Percentiles rank a stretch among this genome's conserved stretches.
These are phyloP conservation scores for Andinoacara biseriatus DNA, from an alignment of 2,113 vertebrate species.

Conservation along the genomic window DNA sequence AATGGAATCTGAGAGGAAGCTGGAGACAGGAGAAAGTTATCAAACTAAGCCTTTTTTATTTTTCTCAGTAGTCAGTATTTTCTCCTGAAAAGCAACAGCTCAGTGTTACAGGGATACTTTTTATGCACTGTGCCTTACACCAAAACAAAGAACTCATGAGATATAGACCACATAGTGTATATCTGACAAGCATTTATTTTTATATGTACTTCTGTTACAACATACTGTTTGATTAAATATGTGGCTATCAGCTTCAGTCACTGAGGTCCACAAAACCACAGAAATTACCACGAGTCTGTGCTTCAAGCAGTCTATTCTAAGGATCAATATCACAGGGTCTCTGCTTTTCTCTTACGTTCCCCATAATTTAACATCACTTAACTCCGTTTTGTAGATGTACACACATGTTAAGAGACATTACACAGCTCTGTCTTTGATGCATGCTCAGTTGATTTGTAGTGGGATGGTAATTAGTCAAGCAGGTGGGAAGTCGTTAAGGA, in stretches of 20 bases:
- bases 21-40: background rate
- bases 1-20: conserved; percentile 8
- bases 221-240: background rate
- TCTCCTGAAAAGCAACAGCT: background rate
- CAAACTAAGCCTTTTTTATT: background rate
- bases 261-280: background rate
- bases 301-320: background rate
- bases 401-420: background rate
- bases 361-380: conserved; percentile 15
- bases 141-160: background rate
- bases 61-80: background rate
- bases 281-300: background rate
- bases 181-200: background rate
- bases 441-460: conserved; percentile 48
- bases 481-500: conserved; percentile 68
- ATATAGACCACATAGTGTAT: background rate
- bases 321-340: background rate
- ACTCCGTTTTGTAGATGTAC: background rate
- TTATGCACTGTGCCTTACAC: background rate
- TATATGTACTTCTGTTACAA: background rate
- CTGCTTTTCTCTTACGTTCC: conserved; percentile 16
- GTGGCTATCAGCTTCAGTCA: background rate
- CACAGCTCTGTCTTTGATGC: conserved; percentile 31
- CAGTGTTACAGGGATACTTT: background rate
- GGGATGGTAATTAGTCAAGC: conserved; percentile 62